These are phyloP conservation scores for Eretmocerus hayati DNA, from an alignment of 2,888 invertebrate genomes.

Conservation along the genomic window DNA sequence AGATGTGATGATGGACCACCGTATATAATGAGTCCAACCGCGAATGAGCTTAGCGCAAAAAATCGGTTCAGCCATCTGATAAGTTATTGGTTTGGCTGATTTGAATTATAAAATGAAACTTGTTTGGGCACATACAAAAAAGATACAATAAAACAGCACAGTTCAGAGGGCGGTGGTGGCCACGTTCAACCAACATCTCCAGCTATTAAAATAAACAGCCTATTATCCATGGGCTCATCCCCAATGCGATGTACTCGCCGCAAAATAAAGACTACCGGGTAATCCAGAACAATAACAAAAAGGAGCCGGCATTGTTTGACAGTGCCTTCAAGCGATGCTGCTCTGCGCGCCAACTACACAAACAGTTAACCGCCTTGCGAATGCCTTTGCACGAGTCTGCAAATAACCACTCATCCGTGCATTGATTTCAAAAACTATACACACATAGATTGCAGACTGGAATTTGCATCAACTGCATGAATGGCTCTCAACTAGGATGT, in stretches of 20 bases:
- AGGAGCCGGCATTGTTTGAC: slow-evolving; percentile 11
- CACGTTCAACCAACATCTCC: slow-evolving; percentile 30
- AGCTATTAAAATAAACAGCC: slow-evolving; percentile 42
- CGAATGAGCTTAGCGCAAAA: too few species aligned
- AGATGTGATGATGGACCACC: too few species aligned
- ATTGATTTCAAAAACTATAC: too few species aligned
- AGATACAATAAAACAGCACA: slow-evolving; percentile 6
- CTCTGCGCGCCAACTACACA: slow-evolving; percentile 20
- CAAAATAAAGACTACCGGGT: slow-evolving; percentile 32
- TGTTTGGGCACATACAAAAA: neutral
- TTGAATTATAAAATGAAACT: slow-evolving; percentile 11
- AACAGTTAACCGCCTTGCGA: slow-evolving; percentile 25
- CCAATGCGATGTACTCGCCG: slow-evolving; percentile 34
- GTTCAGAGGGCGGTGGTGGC: slow-evolving; percentile 22
- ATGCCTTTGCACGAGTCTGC: too few species aligned
- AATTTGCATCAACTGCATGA: too few species aligned
- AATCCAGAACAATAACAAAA: slow-evolving; percentile 42
- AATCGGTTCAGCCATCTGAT: slow-evolving; percentile 7
- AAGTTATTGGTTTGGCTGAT: slow-evolving; percentile 12
- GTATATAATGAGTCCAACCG: too few species aligned
- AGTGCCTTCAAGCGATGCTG: slow-evolving; percentile 26
- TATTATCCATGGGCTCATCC: slow-evolving; percentile 31
- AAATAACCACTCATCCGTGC: too few species aligned
- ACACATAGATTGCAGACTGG: too few species aligned
- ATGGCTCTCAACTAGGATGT: too few species aligned